These are phyloP conservation scores for Aquatica leii DNA, from an alignment of 2,888 invertebrate genomes.

Conservation along the genomic window DNA sequence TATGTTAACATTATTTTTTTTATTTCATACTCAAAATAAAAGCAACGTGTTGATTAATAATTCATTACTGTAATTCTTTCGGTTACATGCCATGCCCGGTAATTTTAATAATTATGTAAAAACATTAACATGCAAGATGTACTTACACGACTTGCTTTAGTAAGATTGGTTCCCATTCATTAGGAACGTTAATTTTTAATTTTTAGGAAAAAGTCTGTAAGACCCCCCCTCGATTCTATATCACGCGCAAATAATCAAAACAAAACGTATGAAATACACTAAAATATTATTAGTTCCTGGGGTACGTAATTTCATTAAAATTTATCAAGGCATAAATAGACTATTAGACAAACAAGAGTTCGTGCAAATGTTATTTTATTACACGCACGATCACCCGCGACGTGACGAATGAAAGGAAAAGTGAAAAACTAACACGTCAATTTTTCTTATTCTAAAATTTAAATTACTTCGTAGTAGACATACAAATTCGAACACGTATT, in stretches of 20 bases:
- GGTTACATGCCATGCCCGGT: no score
- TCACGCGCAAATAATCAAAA: conserved; percentile 27
- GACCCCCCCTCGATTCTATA: conserved; percentile 17
- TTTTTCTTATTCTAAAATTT: conserved; percentile 12
- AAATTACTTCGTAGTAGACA: neutral
- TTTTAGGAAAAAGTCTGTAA: conserved; percentile 13
- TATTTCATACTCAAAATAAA: no score
- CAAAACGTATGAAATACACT: conserved; percentile 19
- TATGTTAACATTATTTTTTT: no score
- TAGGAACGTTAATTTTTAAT: conserved; percentile 44
- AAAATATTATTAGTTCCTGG: conserved; percentile 44
- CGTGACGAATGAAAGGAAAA: conserved; percentile 36
- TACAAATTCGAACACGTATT: conserved; percentile 22
- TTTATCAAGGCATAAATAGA: conserved; percentile 50
- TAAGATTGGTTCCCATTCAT: conserved; percentile 64
- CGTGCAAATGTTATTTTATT: conserved; percentile 37
- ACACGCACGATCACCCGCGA: conserved; percentile 40
- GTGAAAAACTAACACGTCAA: conserved; percentile 25
- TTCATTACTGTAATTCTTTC: no score
- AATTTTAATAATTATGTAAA: no score
- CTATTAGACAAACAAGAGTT: conserved; percentile 41
- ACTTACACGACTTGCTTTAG: conserved; percentile 62
- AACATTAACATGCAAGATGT: no score
- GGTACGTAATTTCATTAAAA: conserved; percentile 48
- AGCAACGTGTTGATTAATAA: no score